phyloP scores from a whole-genome alignment of 2,888 invertebrate genomes.

The Macrophya alboannulata region DNA sequence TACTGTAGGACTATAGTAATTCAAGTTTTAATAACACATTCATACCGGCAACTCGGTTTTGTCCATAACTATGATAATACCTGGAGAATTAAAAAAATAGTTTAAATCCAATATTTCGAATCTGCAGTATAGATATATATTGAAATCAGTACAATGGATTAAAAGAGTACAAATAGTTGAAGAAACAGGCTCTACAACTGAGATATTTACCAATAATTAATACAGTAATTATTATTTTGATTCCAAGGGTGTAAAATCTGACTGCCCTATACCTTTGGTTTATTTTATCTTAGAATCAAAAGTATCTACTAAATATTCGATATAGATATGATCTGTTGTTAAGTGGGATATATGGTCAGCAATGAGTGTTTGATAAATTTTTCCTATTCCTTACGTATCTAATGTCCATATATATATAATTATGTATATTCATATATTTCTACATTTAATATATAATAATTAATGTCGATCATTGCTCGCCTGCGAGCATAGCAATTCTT shows the following conservation, averaged over 20 bases:
- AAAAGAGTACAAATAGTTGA: background rate
- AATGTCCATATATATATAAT: constrained; percentile 42
- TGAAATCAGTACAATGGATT: background rate
- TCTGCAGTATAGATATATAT: background rate
- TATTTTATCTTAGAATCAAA: background rate
- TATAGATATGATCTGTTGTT: background rate
- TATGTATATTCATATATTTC: too few relatives aligned
- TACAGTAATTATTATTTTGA: background rate
- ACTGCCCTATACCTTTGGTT: background rate
- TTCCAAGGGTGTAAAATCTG: background rate
- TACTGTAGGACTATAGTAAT: background rate
- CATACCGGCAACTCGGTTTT: background rate
- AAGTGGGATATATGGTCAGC: constrained; percentile 24
- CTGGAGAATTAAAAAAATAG: background rate
- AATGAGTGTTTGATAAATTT: constrained; percentile 43
- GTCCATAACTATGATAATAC: too few relatives aligned
- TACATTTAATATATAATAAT: constrained; percentile 16
- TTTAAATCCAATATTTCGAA: background rate
- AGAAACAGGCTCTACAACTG: background rate
- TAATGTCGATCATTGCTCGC: constrained; percentile 42
- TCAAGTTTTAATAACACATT: background rate
- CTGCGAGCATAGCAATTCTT: constrained; percentile 45
- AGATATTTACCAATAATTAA: background rate
- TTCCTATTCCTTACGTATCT: constrained; percentile 35
- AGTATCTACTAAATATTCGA: background rate